A percentile compares a stretch with the other conserved stretches of the same genome.
Evolutionary conservation across 2,113 vertebrate genomes (phyloP).

Genomic region (Sinocyclocheilus anshuiensis): DNA sequence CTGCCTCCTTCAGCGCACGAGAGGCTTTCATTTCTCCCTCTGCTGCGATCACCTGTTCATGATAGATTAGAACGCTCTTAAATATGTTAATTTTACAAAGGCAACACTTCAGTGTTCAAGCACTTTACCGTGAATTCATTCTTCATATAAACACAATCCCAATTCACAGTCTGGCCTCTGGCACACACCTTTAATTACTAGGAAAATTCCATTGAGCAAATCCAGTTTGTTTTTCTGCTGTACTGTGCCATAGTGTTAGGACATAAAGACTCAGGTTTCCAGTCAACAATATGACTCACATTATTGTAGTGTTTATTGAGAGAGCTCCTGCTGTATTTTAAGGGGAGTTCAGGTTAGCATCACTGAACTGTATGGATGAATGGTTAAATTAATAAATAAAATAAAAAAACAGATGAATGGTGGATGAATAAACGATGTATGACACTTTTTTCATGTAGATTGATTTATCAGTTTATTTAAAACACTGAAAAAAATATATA

Average conservation of each 20-base stretch:
- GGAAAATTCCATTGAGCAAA: constrained; percentile 10
- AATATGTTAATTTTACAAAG: constrained; percentile 2
- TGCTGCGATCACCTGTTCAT: constrained; percentile 59
- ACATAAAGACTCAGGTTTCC: background rate
- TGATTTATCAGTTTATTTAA: background rate
- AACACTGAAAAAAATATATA: background rate
- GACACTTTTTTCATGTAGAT: background rate
- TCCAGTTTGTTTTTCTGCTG: constrained; percentile 11
- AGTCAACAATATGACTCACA: constrained; percentile 11
- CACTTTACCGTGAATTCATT: background rate
- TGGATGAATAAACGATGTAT: background rate
- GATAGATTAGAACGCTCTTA: constrained; percentile 9
- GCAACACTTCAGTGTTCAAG: background rate
- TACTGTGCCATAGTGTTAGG: constrained; percentile 3
- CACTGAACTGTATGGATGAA: background rate
- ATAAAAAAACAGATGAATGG: background rate
- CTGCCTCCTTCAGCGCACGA: constrained; percentile 53
- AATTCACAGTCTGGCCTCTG: background rate
- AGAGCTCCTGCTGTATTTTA: background rate
- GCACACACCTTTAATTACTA: constrained; percentile 5
- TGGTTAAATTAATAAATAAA: background rate
- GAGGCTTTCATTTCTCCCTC: constrained; percentile 62
- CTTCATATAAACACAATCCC: background rate
- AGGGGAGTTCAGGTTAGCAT: background rate
- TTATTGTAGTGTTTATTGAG: background rate